Conservation (phyloP, 2,113 vertebrate species). For the Ictalurus furcatus region DNA sequence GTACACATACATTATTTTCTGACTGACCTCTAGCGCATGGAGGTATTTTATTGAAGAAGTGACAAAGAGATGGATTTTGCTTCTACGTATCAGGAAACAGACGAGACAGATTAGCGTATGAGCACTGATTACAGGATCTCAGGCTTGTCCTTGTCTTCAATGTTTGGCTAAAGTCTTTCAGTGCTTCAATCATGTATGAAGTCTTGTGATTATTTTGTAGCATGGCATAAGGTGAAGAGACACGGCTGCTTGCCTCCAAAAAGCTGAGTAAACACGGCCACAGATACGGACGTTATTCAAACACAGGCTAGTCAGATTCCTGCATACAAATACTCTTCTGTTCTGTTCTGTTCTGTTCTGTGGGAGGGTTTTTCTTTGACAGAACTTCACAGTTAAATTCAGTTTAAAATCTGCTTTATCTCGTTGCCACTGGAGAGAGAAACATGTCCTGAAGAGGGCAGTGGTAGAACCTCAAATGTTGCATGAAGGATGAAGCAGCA, state of each 20-base stretch:
- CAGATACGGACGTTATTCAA: background rate
- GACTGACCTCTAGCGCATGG: background rate
- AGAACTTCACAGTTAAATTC: background rate
- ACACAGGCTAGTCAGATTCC: background rate
- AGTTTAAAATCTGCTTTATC: background rate
- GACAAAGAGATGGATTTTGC: slow-evolving; percentile 12
- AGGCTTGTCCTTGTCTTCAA: background rate
- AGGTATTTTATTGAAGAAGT: slow-evolving; percentile 5
- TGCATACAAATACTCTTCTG: background rate
- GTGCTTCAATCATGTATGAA: background rate
- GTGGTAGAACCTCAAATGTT: slow-evolving; percentile 40
- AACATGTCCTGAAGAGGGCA: slow-evolving; percentile 33
- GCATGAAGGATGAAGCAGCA: background rate
- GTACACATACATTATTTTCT: slow-evolving; percentile 22
- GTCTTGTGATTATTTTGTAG: background rate
- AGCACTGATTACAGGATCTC: background rate
- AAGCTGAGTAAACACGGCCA: background rate
- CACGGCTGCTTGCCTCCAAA: background rate
- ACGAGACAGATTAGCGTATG: background rate
- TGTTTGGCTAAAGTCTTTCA: background rate
- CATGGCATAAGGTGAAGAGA: background rate
- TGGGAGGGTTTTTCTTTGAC: background rate
- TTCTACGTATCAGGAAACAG: background rate
- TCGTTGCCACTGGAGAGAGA: background rate
- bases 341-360: background rate